phyloP scores from a whole-genome alignment of 2,888 invertebrate species.

The Choristoneura rosaceana region DNA sequence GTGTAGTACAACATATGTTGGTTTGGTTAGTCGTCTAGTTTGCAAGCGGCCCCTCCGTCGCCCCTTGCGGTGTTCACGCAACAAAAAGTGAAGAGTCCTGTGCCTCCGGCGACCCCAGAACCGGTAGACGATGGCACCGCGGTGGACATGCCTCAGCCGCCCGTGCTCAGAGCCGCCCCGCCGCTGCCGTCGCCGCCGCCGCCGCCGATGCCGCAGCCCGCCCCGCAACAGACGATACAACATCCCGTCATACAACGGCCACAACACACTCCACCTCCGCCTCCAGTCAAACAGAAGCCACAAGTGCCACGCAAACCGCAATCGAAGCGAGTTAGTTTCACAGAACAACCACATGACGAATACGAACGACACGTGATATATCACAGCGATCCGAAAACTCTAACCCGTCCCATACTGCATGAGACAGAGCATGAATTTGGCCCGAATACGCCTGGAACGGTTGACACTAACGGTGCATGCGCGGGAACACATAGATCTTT shows the following conservation, averaged over 20 bases:
- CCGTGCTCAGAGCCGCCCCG: slow-evolving; percentile 51
- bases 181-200: slow-evolving; percentile 50
- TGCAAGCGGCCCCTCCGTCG: slow-evolving; percentile 69
- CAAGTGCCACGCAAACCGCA: slow-evolving; percentile 81
- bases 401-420: slow-evolving; percentile 61
- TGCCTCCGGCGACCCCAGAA: slow-evolving; percentile 51
- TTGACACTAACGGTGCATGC: slow-evolving; percentile 82
- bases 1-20: slow-evolving; percentile 74
- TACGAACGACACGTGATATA: slow-evolving; percentile 55
- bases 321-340: slow-evolving; percentile 83
- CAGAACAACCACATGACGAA: slow-evolving; percentile 65
- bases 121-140: slow-evolving; percentile 56
- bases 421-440: slow-evolving; percentile 65
- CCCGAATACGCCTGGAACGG: slow-evolving; percentile 52
- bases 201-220: slow-evolving; percentile 41
- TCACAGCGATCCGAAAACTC: slow-evolving; percentile 60
- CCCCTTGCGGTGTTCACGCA: slow-evolving; percentile 74
- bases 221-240: slow-evolving; percentile 39
- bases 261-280: slow-evolving; percentile 64
- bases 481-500: slow-evolving; percentile 67
- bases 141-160: slow-evolving; percentile 54
- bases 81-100: slow-evolving; percentile 66
- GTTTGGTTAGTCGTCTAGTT: slow-evolving; percentile 82
- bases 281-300: slow-evolving; percentile 73
- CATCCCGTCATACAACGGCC: slow-evolving; percentile 52